Percentiles rank a stretch among this genome's conserved stretches.
Evolutionary conservation across 2,113 vertebrate species (phyloP).

Genomic region (Zapornia atra): DNA sequence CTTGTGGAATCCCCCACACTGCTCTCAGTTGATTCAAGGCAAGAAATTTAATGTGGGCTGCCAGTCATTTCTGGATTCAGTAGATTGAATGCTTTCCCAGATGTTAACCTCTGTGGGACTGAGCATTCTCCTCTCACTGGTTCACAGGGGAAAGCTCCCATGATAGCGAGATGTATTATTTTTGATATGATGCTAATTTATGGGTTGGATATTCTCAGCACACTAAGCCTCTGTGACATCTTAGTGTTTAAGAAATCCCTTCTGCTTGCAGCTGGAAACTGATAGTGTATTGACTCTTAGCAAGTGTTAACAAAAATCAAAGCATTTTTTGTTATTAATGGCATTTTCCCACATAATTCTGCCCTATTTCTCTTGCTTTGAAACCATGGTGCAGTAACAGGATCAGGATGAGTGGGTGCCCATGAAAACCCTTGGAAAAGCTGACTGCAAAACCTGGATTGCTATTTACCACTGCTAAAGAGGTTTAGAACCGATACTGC

Average conservation of each 20-base stretch:
- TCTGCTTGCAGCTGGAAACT: neutral
- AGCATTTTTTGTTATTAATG: neutral
- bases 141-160: neutral
- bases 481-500: neutral
- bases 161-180: slow-evolving; percentile 8
- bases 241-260: neutral
- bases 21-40: slow-evolving; percentile 11
- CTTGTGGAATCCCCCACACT: slow-evolving; percentile 11
- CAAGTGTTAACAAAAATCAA: neutral
- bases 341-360: neutral
- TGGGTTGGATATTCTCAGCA: neutral
- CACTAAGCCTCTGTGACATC: neutral
- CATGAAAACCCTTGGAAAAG: neutral
- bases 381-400: neutral
- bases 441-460: neutral
- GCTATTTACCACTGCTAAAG: neutral
- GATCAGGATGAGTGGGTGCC: neutral
- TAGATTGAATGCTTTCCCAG: slow-evolving; percentile 45
- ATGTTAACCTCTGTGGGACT: slow-evolving; percentile 1
- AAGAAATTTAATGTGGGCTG: neutral
- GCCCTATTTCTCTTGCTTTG: neutral
- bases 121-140: slow-evolving; percentile 8
- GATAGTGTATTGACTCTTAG: neutral
- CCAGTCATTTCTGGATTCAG: slow-evolving; percentile 18
- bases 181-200: slow-evolving; percentile 31